Base-by-base conservation (phyloP, 2,888 invertebrate species). In the Pseudococcus longispinus region DNA sequence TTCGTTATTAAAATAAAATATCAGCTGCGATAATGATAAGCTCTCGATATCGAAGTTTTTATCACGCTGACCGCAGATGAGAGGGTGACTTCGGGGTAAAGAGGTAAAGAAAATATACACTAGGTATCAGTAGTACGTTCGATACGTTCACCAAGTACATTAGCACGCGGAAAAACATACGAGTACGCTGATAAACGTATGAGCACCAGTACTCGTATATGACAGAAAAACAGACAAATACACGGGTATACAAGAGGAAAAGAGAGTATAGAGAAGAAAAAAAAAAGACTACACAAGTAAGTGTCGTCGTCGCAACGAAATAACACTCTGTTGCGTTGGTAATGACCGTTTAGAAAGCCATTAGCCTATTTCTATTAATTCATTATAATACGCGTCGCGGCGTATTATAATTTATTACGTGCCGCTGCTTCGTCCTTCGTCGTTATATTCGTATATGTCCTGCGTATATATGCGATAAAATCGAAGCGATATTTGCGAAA, bases 291-390 rank as follows among this genome's bases (percentile, higher is more conserved):
- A 60, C 23, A 60, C 60, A 6, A 29, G 70, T 60, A 29, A 70
- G 26, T 29, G 70, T 70, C 70, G 70, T 70, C 70, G 70, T 32
- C 70, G 70, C 70, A 29, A 70, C 70, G 70, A 70, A 70, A 70
- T 70, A 70, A 70, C 70, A 70, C 70, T 70, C 70, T 70, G 70
- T 70, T 70, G 70, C 70, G 29, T 70, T 70, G 70, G 70, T 70
- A 70, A 70, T 70, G 70, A 70, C 70, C 70, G 70, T 70, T 70
- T 70, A 70, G 70, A 70, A 70, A 70, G 70, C 70, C 70, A 70
- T 70, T 70, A 70, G 70, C 70, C 70, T 70, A 70, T 70, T 70
- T 70, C 60, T 60, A 60, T 70, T 70, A 70, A 70, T 70, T 70
- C 70, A 70, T 70, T 70, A 70, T 70, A 60, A 60, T 60, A 70